Evolutionary conservation across 2,797 vertebrate species (phyloP).

Genomic region (Tolypeutes matacus): DNA sequence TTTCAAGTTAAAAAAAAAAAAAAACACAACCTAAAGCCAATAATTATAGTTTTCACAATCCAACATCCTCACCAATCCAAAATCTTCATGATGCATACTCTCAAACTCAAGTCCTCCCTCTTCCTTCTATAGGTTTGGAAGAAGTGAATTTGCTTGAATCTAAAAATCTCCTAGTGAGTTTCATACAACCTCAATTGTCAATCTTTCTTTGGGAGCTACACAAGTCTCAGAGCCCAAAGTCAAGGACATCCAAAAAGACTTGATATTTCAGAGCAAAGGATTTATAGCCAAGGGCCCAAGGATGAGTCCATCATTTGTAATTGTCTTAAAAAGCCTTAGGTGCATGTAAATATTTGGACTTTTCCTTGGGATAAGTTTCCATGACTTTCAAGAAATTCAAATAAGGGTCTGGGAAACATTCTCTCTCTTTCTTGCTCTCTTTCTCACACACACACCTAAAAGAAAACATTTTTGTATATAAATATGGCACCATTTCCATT

Average conservation of each 20-base stretch:
- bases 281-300: not conserved
- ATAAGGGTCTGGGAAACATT: not conserved
- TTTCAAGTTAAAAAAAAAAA: not conserved
- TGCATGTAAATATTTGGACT: not conserved
- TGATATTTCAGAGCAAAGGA: constrained; percentile 36
- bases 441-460: not conserved
- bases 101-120: not conserved
- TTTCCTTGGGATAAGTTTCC: not conserved
- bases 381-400: constrained; percentile 43
- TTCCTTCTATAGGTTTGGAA: not conserved
- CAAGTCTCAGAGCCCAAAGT: not conserved
- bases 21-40: not conserved
- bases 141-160: not conserved
- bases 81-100: not conserved
- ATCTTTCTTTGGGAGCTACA: not conserved
- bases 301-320: constrained; percentile 28
- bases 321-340: not conserved
- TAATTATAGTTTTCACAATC: not conserved
- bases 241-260: constrained; percentile 12
- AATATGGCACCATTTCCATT: not conserved
- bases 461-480: not conserved
- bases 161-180: not conserved
- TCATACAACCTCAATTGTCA: not conserved
- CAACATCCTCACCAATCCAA: not conserved
- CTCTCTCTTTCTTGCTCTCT: not conserved